phyloP scores from a whole-genome alignment of 2,797 vertebrate species.

The Falco rusticolus region DNA sequence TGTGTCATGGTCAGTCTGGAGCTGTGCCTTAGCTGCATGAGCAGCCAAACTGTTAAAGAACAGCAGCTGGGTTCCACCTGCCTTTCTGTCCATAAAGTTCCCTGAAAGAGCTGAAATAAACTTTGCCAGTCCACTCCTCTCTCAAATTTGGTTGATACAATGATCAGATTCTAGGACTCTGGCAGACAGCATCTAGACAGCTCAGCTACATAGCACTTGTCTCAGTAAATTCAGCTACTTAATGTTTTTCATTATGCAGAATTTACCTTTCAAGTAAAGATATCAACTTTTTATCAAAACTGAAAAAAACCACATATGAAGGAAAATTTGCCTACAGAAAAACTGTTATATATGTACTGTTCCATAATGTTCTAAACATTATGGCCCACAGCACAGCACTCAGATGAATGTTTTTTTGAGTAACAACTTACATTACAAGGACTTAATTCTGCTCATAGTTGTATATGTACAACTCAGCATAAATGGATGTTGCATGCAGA shows the following conservation, averaged over 20 bases:
- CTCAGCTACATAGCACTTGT: background rate
- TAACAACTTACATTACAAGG: background rate
- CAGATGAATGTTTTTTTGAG: background rate
- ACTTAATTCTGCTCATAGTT: background rate
- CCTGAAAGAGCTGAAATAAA: background rate
- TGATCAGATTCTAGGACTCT: background rate
- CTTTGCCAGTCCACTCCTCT: background rate
- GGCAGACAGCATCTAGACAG: background rate
- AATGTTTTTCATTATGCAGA: background rate
- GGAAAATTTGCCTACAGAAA: background rate
- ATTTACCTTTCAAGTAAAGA: background rate
- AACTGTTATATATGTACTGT: background rate
- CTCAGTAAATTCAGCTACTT: background rate
- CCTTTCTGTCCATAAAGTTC: background rate
- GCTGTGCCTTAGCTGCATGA: background rate
- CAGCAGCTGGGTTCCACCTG: background rate
- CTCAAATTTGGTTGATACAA: background rate
- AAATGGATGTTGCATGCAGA: background rate
- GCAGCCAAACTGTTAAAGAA: background rate
- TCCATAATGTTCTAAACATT: background rate
- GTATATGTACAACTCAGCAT: background rate
- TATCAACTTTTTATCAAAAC: background rate
- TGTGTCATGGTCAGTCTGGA: background rate
- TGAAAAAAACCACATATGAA: background rate
- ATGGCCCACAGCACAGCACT: background rate